Evolutionary conservation across 2,888 invertebrate genomes (phyloP).

Genomic region (Poecilobothrus nobilitatus): DNA sequence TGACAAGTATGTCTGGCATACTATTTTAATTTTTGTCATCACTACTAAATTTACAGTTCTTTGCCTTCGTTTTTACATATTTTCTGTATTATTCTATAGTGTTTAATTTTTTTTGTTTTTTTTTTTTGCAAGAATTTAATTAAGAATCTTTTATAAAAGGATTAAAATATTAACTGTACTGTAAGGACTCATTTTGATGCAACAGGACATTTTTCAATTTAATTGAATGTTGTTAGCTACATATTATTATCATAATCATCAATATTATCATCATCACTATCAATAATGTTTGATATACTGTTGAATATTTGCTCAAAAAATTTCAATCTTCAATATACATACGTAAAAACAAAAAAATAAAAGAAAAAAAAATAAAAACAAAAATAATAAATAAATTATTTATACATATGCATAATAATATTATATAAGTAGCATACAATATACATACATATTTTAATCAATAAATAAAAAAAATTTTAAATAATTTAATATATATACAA

Average conservation of each 20-base stretch:
- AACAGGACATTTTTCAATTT: neutral
- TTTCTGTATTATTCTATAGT: no score
- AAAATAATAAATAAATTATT: neutral
- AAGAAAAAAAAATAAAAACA: neutral
- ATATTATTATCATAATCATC: no score
- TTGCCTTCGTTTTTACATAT: no score
- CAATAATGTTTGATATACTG: neutral
- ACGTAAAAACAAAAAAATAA: neutral
- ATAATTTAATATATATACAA: neutral
- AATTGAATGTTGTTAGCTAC: neutral
- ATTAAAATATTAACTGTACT: no score
- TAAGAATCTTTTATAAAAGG: neutral
- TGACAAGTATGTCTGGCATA: no score
- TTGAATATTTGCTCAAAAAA: neutral
- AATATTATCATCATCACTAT: no score
- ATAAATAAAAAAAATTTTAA: neutral
- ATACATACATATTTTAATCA: neutral
- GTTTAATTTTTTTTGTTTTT: no score
- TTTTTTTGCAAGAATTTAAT: neutral
- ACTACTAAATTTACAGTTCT: no score
- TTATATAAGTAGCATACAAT: no score
- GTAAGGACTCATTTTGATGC: neutral
- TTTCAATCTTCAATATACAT: neutral
- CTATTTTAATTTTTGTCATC: no score
- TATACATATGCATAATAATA: no score